These are phyloP conservation scores for Bergia sp. DNA, from an alignment of 92 coral and sea anemone species.

Conservation along the genomic window DNA sequence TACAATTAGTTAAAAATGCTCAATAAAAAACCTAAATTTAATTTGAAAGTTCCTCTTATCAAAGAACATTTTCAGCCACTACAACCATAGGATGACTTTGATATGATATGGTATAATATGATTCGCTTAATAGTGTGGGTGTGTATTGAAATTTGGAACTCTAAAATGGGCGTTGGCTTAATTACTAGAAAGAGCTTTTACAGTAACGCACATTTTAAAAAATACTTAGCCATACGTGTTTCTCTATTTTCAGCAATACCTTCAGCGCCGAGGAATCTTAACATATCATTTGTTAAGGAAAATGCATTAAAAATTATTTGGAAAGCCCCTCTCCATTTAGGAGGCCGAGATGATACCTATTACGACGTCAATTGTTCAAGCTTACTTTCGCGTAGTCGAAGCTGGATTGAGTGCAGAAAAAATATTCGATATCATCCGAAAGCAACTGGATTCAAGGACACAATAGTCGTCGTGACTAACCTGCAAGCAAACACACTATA, in stretches of 20 bases:
- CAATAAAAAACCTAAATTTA: too few relatives aligned
- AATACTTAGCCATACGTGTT: background rate
- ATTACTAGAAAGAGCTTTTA: too few relatives aligned
- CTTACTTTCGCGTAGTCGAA: background rate
- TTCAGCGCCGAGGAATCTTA: conserved; percentile 27
- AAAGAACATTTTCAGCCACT: too few relatives aligned
- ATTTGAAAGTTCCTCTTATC: too few relatives aligned
- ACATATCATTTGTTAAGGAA: background rate
- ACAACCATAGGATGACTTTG: too few relatives aligned
- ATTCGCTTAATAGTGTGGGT: too few relatives aligned
- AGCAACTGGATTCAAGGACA: conserved; percentile 14
- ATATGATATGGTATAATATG: too few relatives aligned
- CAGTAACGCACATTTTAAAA: too few relatives aligned
- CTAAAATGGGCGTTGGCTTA: too few relatives aligned
- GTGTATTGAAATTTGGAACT: too few relatives aligned
- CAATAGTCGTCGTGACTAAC: background rate
- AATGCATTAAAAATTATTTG: background rate
- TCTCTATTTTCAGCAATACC: background rate
- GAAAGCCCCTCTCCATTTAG: background rate
- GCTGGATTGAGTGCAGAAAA: conserved; percentile 6
- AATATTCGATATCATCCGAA: conserved; percentile 7
- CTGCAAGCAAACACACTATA: background rate
- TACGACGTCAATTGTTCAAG: conserved; percentile 10
- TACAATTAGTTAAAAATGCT: too few relatives aligned
- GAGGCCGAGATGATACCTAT: conserved; percentile 21